Percentiles rank a stretch among this genome's conserved stretches.
phyloP scores from a whole-genome alignment of 2,113 vertebrate species.

The Alces alces region DNA sequence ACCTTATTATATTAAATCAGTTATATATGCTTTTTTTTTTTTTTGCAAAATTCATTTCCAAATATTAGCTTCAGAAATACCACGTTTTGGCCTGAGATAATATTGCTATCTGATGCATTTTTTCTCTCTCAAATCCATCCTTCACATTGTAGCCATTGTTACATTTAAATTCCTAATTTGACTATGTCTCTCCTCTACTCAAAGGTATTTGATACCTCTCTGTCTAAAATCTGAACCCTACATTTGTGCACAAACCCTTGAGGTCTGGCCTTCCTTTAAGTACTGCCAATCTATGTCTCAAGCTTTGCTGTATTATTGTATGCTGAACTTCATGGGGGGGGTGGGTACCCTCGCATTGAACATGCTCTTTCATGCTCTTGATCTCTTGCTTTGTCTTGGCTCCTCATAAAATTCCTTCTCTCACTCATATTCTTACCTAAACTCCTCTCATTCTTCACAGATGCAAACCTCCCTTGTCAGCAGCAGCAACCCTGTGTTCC shows the following conservation, averaged over 20 bases:
- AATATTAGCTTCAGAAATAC: background rate
- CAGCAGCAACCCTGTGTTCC: background rate
- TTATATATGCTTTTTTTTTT: background rate
- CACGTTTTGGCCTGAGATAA: background rate
- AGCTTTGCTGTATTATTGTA: too few relatives aligned
- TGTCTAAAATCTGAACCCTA: background rate
- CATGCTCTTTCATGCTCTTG: background rate
- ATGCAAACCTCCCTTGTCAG: background rate
- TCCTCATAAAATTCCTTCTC: background rate
- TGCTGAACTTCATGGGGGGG: accelerated
- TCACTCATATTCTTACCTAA: background rate
- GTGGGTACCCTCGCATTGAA: background rate
- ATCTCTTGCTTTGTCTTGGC: background rate
- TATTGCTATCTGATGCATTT: background rate
- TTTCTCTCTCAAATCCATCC: background rate
- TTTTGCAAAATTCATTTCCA: background rate
- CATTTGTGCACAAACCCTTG: background rate
- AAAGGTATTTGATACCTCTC: background rate
- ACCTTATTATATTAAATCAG: background rate
- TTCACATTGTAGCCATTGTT: background rate
- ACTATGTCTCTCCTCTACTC: background rate
- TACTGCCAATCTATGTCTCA: background rate
- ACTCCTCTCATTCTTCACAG: background rate
- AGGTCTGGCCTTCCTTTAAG: background rate
- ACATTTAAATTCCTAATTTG: background rate